Conservation (phyloP, 2,797 vertebrate genomes). For the Astyanax mexicanus region DNA sequence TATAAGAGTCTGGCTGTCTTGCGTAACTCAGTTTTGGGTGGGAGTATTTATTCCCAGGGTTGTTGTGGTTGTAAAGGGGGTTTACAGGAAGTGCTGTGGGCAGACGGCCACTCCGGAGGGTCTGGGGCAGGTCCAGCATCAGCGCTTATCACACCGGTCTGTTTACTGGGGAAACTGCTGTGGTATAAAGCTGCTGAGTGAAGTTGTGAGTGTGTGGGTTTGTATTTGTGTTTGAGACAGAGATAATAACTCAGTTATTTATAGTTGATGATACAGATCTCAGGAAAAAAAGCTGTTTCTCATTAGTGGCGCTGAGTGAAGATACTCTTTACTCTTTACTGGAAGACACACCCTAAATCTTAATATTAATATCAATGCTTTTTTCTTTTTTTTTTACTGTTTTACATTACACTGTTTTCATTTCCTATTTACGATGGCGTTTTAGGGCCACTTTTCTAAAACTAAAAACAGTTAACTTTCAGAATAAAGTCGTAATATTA, state of each 20-base stretch:
- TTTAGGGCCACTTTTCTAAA: no score
- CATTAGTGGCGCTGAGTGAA: slow-evolving; percentile 1
- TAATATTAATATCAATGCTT: neutral
- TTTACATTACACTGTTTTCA: no score
- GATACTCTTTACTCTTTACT: no score
- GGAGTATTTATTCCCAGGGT: slow-evolving; percentile 24
- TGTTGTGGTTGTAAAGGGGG: slow-evolving; percentile 18
- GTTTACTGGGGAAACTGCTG: slow-evolving; percentile 32
- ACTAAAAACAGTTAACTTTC: no score
- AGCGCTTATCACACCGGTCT: slow-evolving; percentile 35
- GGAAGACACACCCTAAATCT: neutral
- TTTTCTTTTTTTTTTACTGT: neutral
- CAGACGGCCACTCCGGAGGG: slow-evolving; percentile 12
- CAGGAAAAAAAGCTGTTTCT: slow-evolving; percentile 3
- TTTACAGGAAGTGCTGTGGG: slow-evolving; percentile 10
- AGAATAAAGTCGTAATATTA: no score
- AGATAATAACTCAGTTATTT: slow-evolving; percentile 30
- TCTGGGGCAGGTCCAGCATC: neutral
- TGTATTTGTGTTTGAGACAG: neutral
- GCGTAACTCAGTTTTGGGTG: slow-evolving; percentile 13
- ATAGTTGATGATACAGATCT: slow-evolving; percentile 39
- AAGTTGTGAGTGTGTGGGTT: neutral
- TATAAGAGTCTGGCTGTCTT: slow-evolving; percentile 7
- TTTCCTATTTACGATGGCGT: no score
- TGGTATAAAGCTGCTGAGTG: slow-evolving; percentile 25